phyloP scores from a whole-genome alignment of 2,888 invertebrate species.

The Eupithecia exiguata region DNA sequence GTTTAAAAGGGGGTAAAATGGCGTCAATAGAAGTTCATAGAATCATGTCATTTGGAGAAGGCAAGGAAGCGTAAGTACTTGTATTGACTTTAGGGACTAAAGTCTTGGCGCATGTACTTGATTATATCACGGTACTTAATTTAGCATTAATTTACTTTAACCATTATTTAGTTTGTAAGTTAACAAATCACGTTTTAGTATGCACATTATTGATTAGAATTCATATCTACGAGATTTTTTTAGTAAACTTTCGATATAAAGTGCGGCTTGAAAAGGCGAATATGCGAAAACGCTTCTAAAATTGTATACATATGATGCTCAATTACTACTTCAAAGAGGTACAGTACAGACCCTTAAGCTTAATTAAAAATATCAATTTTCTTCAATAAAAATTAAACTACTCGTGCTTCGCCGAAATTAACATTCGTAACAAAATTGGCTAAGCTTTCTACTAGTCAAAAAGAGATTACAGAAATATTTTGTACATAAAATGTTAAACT shows the following conservation, averaged over 20 bases:
- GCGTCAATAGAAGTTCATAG: constrained; percentile 51
- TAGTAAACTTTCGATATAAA: constrained; percentile 51
- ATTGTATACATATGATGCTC: constrained; percentile 68
- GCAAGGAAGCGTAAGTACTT: constrained; percentile 70
- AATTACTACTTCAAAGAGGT: constrained; percentile 44
- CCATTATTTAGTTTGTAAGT: constrained; percentile 72
- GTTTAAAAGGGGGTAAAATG: constrained; percentile 51
- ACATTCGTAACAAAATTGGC: constrained; percentile 61
- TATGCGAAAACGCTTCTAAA: constrained; percentile 63
- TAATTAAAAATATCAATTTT: constrained; percentile 25
- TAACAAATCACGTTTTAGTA: constrained; percentile 42
- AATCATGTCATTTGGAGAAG: constrained; percentile 44
- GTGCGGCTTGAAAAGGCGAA: constrained; percentile 68
- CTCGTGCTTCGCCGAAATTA: constrained; percentile 55
- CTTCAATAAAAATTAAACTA: constrained; percentile 49
- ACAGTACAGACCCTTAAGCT: constrained; percentile 12
- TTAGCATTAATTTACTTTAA: constrained; percentile 72
- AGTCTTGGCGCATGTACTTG: constrained; percentile 79
- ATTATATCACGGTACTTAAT: constrained; percentile 62
- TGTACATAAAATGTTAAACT: constrained; percentile 78
- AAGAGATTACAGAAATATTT: constrained; percentile 74
- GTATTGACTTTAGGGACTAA: constrained; percentile 81
- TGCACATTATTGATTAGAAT: constrained; percentile 39
- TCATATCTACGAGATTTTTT: constrained; percentile 19
- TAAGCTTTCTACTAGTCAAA: constrained; percentile 74